Evolutionary conservation across 2,797 vertebrate genomes (phyloP).

Genomic region (Valencia hispanica): DNA sequence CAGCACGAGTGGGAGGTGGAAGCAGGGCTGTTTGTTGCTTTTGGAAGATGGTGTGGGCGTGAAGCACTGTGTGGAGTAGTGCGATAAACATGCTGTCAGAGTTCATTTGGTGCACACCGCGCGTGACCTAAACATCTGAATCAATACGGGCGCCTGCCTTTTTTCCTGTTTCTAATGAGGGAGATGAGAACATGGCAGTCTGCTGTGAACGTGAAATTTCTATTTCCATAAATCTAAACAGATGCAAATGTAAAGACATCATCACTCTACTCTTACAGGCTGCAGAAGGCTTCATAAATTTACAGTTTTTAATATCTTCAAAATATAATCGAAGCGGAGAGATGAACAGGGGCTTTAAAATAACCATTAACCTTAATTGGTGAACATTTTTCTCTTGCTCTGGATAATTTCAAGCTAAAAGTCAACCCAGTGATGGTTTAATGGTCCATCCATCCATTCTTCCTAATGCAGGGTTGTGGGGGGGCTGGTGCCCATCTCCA

Average conservation of each 20-base stretch:
- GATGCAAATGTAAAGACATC: background rate
- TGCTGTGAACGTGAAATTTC: slow-evolving; percentile 9
- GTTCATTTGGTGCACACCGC: slow-evolving; percentile 71
- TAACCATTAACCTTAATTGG: background rate
- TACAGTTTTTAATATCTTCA: background rate
- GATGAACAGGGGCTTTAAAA: background rate
- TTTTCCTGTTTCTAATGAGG: slow-evolving; percentile 35
- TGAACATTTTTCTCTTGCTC: background rate
- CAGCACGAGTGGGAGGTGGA: slow-evolving; percentile 67
- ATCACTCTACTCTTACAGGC: background rate
- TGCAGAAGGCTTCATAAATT: background rate
- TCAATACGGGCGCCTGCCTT: slow-evolving; percentile 61
- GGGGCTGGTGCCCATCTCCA: too few species aligned
- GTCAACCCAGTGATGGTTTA: background rate
- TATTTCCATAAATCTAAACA: slow-evolving; percentile 9
- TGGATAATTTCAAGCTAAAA: background rate
- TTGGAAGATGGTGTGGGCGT: slow-evolving; percentile 67
- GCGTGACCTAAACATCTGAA: slow-evolving; percentile 75
- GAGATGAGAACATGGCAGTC: slow-evolving; percentile 28
- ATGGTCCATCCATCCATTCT: too few species aligned
- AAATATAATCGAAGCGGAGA: background rate
- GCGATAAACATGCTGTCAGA: slow-evolving; percentile 75
- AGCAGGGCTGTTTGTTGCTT: slow-evolving; percentile 71
- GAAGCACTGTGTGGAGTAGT: slow-evolving; percentile 64
- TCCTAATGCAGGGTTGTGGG: too few species aligned